Conservation (phyloP, 2,797 vertebrate species). For the Spheniscus humboldti region DNA sequence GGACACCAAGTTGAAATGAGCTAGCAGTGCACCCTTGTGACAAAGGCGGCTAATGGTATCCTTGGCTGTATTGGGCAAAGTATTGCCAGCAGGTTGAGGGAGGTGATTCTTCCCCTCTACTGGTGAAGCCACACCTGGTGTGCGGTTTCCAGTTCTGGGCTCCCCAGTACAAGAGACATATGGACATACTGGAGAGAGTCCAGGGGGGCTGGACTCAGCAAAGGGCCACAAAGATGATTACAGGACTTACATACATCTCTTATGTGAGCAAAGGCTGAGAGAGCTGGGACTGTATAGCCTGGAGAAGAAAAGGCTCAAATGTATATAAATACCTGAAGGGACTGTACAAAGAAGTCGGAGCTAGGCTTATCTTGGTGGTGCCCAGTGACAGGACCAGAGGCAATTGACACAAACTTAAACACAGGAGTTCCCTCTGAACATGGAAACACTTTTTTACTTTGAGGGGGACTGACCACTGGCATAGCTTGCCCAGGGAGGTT, state of each 20-base stretch:
- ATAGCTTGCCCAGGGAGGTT: background rate
- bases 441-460: background rate
- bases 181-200: background rate
- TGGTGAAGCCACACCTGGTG: background rate
- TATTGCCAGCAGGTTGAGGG: background rate
- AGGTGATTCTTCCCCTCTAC: background rate
- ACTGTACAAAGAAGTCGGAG: background rate
- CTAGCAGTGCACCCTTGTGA: background rate
- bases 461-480: background rate
- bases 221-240: background rate
- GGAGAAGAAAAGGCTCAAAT: background rate
- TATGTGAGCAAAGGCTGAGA: background rate
- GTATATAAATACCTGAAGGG: background rate
- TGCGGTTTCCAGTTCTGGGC: background rate
- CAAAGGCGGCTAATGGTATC: background rate
- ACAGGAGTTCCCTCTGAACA: background rate
- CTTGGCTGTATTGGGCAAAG: background rate
- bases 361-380: background rate
- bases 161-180: background rate
- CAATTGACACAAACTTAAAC: background rate
- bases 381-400: background rate
- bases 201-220: background rate
- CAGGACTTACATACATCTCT: background rate
- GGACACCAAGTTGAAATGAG: background rate
- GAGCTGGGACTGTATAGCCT: background rate